Evolutionary conservation across 2,888 invertebrate genomes (phyloP).

Genomic region (Andrena marginata): DNA sequence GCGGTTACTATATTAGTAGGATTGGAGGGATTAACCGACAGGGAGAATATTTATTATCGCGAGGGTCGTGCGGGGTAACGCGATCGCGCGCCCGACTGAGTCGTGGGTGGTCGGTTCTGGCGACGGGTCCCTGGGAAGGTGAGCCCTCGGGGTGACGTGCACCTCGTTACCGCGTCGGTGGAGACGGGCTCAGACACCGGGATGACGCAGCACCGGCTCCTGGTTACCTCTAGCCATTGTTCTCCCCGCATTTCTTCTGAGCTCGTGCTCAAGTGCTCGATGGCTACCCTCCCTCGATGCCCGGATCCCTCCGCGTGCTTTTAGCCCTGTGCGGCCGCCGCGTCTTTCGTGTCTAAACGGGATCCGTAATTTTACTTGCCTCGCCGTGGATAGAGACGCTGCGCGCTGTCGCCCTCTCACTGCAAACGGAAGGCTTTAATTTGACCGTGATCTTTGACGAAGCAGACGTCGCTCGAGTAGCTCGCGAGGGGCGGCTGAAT

Average conservation of each 20-base stretch:
- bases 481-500: neutral
- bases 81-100: conserved; percentile 39
- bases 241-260: conserved; percentile 82
- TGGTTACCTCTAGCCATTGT: conserved; percentile 82
- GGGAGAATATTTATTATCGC: conserved; percentile 4
- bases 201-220: conserved; percentile 83
- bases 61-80: conserved; percentile 29
- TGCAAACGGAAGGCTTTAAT: neutral
- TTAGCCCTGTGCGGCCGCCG: conserved; percentile 55
- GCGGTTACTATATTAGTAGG: too few species aligned
- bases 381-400: conserved; percentile 26
- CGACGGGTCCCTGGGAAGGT: conserved; percentile 67
- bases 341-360: conserved; percentile 65
- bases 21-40: too few species aligned
- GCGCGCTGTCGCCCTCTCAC: conserved; percentile 7
- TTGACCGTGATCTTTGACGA: conserved; percentile 25
- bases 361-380: conserved; percentile 44
- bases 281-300: conserved; percentile 77
- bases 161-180: conserved; percentile 79
- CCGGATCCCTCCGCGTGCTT: conserved; percentile 71
- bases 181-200: conserved; percentile 78
- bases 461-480: neutral
- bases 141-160: conserved; percentile 61
- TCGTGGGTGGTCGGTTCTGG: conserved; percentile 73
- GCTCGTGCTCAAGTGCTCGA: conserved; percentile 85